Percentiles rank a stretch among this genome's conserved stretches.
Conservation (phyloP, 2,113 vertebrate genomes). For the Campylorhamphus procurvoides region DNA sequence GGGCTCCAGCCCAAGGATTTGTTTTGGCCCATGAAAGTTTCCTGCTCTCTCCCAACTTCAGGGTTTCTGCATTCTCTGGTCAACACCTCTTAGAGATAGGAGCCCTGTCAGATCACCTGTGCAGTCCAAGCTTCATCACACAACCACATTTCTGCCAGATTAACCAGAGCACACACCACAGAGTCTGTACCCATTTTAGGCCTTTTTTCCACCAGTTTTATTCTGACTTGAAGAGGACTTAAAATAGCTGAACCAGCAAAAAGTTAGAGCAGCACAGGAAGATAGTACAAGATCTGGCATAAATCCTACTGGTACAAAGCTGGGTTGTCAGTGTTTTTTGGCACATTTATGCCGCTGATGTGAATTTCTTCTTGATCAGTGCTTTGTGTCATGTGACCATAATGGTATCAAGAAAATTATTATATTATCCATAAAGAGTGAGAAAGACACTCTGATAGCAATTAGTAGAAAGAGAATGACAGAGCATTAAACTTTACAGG, state of each 20-base stretch:
- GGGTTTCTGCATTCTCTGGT: neutral
- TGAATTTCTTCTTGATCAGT: neutral
- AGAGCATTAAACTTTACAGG: neutral
- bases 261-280: neutral
- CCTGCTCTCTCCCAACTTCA: neutral
- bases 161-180: neutral
- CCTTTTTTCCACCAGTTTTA: neutral
- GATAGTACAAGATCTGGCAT: neutral
- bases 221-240: neutral
- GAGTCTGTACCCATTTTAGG: neutral
- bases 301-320: neutral
- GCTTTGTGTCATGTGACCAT: neutral
- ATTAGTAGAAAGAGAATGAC: neutral
- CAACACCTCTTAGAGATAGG: accelerated
- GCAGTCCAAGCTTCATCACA: neutral
- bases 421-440: neutral
- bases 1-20: neutral
- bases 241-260: neutral
- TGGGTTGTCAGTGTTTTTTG: neutral
- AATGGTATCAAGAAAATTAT: neutral
- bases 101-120: accelerated
- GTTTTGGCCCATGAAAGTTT: neutral
- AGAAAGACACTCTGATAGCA: neutral
- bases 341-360: neutral
- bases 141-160: neutral